These are phyloP conservation scores for Synanthedon formicaeformis DNA, from an alignment of 2,888 invertebrate species.

Conservation along the genomic window DNA sequence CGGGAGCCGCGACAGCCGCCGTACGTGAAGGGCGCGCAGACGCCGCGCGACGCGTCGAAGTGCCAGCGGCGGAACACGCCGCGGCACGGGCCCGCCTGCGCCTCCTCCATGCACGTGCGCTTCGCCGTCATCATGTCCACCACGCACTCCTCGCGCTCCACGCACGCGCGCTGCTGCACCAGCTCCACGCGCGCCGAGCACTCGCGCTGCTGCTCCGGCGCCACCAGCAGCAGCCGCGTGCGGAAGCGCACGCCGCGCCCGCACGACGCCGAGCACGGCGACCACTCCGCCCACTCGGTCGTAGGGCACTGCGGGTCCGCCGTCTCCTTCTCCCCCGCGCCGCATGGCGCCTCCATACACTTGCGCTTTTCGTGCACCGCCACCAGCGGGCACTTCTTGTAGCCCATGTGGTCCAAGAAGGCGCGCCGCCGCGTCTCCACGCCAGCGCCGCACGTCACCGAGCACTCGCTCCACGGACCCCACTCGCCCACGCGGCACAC, in stretches of 20 bases:
- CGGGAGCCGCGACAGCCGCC: slow-evolving; percentile 91
- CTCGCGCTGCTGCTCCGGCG: slow-evolving; percentile 72
- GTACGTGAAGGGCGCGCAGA: slow-evolving; percentile 89
- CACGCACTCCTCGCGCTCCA: slow-evolving; percentile 75
- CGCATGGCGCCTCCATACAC: slow-evolving; percentile 80
- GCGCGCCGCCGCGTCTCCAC: slow-evolving; percentile 79
- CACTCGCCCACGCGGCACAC: slow-evolving; percentile 79
- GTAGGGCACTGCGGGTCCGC: slow-evolving; percentile 79
- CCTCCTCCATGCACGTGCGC: slow-evolving; percentile 84
- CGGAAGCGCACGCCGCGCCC: slow-evolving; percentile 82
- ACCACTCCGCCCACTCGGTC: slow-evolving; percentile 93
- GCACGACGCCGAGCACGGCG: slow-evolving; percentile 90
- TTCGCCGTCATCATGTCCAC: slow-evolving; percentile 82
- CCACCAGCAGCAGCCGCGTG: slow-evolving; percentile 77
- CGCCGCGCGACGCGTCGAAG: slow-evolving; percentile 78
- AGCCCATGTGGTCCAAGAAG: slow-evolving; percentile 80
- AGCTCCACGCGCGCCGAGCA: slow-evolving; percentile 79
- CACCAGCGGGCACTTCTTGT: slow-evolving; percentile 85
- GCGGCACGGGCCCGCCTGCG: slow-evolving; percentile 87
- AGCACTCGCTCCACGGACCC: slow-evolving; percentile 89
- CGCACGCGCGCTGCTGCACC: slow-evolving; percentile 80
- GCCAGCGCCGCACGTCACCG: slow-evolving; percentile 85
- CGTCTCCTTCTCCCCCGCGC: slow-evolving; percentile 57
- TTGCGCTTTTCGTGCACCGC: slow-evolving; percentile 83
- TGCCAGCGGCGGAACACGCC: slow-evolving; percentile 90